These are phyloP conservation scores for Parnassius orleans DNA, from an alignment of 2,888 invertebrate species.

Conservation along the genomic window DNA sequence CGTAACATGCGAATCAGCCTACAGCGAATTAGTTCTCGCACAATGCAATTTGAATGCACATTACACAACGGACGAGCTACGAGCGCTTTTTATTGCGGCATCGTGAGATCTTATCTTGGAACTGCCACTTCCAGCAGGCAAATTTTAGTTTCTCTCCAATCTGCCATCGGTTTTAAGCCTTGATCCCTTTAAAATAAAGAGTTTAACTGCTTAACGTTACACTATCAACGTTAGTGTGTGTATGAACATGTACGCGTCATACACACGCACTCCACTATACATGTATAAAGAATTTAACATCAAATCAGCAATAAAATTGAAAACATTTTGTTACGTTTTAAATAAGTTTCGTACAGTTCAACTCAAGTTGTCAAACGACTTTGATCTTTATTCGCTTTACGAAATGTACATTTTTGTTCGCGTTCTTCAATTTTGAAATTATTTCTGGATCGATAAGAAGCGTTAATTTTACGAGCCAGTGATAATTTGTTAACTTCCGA, in stretches of 20 bases:
- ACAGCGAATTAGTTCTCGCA: slow-evolving; percentile 81
- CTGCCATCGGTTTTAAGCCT: slow-evolving; percentile 54
- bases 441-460: slow-evolving; percentile 78
- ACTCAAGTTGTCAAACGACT: slow-evolving; percentile 46
- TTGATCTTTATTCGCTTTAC: slow-evolving; percentile 53
- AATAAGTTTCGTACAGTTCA: slow-evolving; percentile 68
- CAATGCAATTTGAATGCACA: slow-evolving; percentile 82
- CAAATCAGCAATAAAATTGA: slow-evolving; percentile 80
- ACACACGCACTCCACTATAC: slow-evolving; percentile 63
- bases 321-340: slow-evolving; percentile 81
- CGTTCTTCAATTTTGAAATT: slow-evolving; percentile 54
- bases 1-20: slow-evolving; percentile 78
- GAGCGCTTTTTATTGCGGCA: slow-evolving; percentile 80
- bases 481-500: slow-evolving; percentile 82
- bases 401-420: slow-evolving; percentile 58
- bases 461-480: slow-evolving; percentile 81
- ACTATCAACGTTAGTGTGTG: slow-evolving; percentile 52
- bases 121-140: slow-evolving; percentile 81
- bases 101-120: slow-evolving; percentile 80
- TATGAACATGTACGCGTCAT: slow-evolving; percentile 53
- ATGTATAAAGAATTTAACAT: slow-evolving; percentile 78
- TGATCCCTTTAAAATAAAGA: slow-evolving; percentile 52
- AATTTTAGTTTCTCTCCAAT: slow-evolving; percentile 68
- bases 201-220: slow-evolving; percentile 46
- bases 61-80: slow-evolving; percentile 80